These are phyloP conservation scores for Belonocnema kinseyi DNA, from an alignment of 1,140 invertebrate genomes.

Conservation along the genomic window DNA sequence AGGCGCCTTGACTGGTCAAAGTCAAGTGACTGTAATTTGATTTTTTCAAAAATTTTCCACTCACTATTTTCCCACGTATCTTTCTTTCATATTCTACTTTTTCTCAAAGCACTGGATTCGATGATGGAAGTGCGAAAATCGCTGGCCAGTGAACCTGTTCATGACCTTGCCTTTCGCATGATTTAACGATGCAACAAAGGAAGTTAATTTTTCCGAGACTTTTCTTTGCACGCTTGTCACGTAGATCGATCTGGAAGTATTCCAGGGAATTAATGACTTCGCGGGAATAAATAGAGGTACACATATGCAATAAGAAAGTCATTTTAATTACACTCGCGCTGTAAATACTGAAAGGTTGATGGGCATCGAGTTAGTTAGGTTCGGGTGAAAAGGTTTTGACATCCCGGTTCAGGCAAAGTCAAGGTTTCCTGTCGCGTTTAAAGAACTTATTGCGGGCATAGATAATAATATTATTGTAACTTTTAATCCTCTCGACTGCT, in stretches of 20 bases:
- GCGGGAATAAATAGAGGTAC: background rate
- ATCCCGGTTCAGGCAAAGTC: background rate
- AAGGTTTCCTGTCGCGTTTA: background rate
- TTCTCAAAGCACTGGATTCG: no score
- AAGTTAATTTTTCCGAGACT: conserved; percentile 22
- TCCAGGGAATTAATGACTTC: background rate
- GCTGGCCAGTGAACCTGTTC: background rate
- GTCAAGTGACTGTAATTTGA: conserved; percentile 25
- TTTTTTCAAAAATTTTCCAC: conserved; percentile 8
- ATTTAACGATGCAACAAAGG: conserved; percentile 8
- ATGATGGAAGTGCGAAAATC: background rate
- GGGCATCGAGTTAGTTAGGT: background rate
- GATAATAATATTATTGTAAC: background rate
- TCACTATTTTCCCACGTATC: background rate
- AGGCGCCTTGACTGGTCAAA: conserved; percentile 9
- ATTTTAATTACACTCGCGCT: no score
- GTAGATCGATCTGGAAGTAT: conserved; percentile 5
- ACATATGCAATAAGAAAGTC: no score
- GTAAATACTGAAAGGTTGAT: background rate
- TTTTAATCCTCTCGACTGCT: no score
- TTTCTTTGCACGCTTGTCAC: conserved; percentile 13
- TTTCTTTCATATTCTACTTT: background rate
- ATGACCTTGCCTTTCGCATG: conserved; percentile 7
- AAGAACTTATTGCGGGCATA: background rate
- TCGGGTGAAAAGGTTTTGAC: background rate